Evolutionary conservation across 2,797 vertebrate genomes (phyloP).

Genomic region (Ptychadena robeensis): DNA sequence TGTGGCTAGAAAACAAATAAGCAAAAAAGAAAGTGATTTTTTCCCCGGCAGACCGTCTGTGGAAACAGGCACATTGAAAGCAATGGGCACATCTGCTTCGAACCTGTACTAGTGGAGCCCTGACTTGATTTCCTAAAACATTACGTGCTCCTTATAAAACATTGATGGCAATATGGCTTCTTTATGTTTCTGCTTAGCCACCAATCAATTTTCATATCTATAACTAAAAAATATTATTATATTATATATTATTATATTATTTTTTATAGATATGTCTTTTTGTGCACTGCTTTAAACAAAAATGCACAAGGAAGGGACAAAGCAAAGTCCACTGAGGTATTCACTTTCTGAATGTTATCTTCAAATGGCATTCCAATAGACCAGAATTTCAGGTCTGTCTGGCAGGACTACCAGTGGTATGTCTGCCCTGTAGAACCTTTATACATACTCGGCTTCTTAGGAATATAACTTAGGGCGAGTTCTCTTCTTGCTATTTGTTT

Average conservation of each 20-base stretch:
- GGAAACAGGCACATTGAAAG: no score
- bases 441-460: not conserved
- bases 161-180: not conserved
- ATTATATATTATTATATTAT: no score
- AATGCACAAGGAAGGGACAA: not conserved
- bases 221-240: no score
- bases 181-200: not conserved
- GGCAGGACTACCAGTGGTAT: not conserved
- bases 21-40: no score
- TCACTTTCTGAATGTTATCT: not conserved
- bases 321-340: constrained; percentile 5
- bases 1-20: no score
- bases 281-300: not conserved
- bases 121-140: no score
- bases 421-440: not conserved
- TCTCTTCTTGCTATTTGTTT: not conserved
- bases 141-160: not conserved
- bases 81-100: no score
- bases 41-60: no score
- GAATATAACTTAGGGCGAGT: not conserved
- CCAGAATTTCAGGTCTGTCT: constrained; percentile 30
- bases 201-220: not conserved
- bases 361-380: not conserved
- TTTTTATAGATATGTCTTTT: not conserved
- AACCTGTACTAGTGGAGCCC: no score